phyloP scores from a whole-genome alignment of 2,113 vertebrate genomes.

The Acrocephalus kingi region DNA sequence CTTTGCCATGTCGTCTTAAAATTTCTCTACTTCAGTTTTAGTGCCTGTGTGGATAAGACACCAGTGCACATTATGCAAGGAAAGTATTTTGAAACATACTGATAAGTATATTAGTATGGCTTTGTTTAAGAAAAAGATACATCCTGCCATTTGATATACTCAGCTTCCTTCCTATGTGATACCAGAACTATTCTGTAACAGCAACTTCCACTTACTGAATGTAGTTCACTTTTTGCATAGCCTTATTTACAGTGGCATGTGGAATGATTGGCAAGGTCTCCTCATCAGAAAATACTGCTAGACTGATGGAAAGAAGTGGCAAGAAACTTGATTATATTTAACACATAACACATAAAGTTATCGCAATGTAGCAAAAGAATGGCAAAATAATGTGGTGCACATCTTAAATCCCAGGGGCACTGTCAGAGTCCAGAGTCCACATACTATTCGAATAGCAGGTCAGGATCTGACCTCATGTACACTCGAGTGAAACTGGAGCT shows the following conservation, averaged over 20 bases:
- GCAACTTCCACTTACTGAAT: neutral
- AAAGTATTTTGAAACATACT: neutral
- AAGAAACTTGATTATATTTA: neutral
- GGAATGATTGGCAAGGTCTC: neutral
- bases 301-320: neutral
- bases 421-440: neutral
- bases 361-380: neutral
- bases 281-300: neutral
- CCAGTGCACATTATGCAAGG: neutral
- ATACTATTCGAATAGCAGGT: neutral
- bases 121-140: neutral
- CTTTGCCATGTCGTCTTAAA: neutral
- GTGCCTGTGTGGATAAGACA: neutral
- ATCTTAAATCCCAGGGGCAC: neutral
- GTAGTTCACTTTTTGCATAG: neutral
- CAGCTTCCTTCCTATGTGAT: fast-evolving
- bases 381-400: neutral
- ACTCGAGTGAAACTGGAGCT: neutral
- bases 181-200: neutral
- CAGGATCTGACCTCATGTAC: neutral
- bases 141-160: neutral
- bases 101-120: neutral
- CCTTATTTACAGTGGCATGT: neutral
- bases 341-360: neutral
- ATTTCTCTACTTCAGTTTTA: neutral